phyloP scores from a whole-genome alignment of 2,797 vertebrate species.

The Oceanodroma leucorhoa region DNA sequence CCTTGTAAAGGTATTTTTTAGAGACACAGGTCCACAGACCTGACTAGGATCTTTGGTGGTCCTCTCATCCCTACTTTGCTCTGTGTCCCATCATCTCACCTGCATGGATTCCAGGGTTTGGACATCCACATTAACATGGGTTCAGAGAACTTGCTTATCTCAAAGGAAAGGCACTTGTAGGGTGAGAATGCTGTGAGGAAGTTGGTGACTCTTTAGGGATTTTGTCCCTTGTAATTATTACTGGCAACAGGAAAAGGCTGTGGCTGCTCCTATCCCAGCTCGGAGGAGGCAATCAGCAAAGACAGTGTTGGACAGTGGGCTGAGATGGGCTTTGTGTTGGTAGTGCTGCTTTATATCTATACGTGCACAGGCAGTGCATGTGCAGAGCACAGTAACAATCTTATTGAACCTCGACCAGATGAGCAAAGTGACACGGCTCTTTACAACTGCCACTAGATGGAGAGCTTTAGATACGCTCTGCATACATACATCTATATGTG shows the following conservation, averaged over 20 bases:
- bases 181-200: not conserved
- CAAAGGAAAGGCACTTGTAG: not conserved
- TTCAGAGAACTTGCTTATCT: not conserved
- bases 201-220: not conserved
- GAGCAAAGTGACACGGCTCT: not conserved
- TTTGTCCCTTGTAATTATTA: not conserved
- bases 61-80: not conserved
- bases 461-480: constrained; percentile 12
- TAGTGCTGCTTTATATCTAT: not conserved
- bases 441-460: constrained; percentile 47
- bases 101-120: not conserved
- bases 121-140: not conserved
- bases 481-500: accelerated
- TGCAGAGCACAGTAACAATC: not conserved
- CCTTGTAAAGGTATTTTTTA: not conserved
- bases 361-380: accelerated
- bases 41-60: not conserved
- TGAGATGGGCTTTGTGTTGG: not conserved
- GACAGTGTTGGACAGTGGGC: not conserved
- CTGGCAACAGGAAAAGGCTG: not conserved
- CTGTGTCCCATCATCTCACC: not conserved
- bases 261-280: not conserved
- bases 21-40: not conserved
- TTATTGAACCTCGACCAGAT: not conserved
- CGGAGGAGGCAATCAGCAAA: not conserved